Percentiles rank a stretch among this genome's conserved stretches.
phyloP scores from a whole-genome alignment of 2,797 vertebrate species.

The Muraenolepis orangiensis region DNA sequence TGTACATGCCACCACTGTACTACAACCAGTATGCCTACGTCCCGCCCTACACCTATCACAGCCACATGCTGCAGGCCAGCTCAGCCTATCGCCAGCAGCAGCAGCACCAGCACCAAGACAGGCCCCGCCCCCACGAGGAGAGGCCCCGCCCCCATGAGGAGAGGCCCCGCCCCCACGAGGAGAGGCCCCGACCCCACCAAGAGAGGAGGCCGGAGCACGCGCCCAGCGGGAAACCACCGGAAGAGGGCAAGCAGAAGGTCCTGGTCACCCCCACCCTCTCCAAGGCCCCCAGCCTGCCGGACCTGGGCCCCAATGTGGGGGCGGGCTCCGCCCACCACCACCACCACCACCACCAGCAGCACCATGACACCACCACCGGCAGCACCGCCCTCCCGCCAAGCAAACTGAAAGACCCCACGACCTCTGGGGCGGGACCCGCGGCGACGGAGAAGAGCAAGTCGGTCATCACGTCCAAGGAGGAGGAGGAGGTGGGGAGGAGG shows the following conservation, averaged over 20 bases:
- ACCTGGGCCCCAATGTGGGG: constrained; percentile 72
- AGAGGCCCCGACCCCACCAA: constrained; percentile 59
- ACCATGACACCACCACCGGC: constrained; percentile 47
- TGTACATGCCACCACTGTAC: constrained; percentile 98
- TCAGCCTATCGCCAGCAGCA: constrained; percentile 88
- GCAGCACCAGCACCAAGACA: constrained; percentile 85
- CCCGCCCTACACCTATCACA: constrained; percentile 92
- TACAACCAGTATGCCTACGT: constrained; percentile 98
- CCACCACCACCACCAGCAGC: constrained; percentile 66
- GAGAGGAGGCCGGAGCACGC: constrained; percentile 70
- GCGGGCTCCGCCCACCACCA: constrained; percentile 59
- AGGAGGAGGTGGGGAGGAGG: constrained; percentile 71
- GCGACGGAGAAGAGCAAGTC: constrained; percentile 82
- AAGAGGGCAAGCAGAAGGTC: constrained; percentile 92
- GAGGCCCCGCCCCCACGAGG: constrained; percentile 78
- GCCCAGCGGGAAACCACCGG: constrained; percentile 83
- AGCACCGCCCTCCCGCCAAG: background rate
- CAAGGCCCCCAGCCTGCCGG: constrained; percentile 85
- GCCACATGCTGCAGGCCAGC: constrained; percentile 82
- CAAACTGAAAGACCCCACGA: background rate
- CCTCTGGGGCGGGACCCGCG: constrained; percentile 31
- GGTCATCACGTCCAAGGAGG: constrained; percentile 90
- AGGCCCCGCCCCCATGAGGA: constrained; percentile 66
- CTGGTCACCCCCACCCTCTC: constrained; percentile 83
- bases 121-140: constrained; percentile 68